Percentiles rank a stretch among this genome's conserved stretches.
These are phyloP conservation scores for Danio kyathit DNA, from an alignment of 2,797 vertebrate species.

Conservation along the genomic window DNA sequence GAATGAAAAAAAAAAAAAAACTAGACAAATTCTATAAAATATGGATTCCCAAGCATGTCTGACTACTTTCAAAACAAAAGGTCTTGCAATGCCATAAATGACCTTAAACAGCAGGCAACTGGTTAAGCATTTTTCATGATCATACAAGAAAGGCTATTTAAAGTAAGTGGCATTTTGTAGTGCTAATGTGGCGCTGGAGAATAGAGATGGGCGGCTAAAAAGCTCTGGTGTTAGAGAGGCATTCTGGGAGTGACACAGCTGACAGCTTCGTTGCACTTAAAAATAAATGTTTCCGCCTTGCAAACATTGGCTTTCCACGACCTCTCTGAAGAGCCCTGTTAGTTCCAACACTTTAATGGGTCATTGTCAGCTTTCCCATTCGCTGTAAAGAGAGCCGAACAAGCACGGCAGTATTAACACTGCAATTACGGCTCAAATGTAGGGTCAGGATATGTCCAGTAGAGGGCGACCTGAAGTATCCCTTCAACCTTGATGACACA, in stretches of 20 bases:
- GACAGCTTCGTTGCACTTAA: slow-evolving; percentile 31
- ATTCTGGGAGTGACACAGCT: slow-evolving; percentile 26
- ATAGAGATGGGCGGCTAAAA: slow-evolving; percentile 31
- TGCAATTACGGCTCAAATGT: slow-evolving; percentile 18
- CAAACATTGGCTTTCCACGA: slow-evolving; percentile 35
- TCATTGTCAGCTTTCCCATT: slow-evolving; percentile 39
- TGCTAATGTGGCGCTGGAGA: slow-evolving; percentile 28
- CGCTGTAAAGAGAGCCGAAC: background rate
- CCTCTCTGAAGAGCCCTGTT: slow-evolving; percentile 21
- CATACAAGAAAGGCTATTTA: slow-evolving; percentile 19
- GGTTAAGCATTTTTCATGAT: slow-evolving; percentile 9
- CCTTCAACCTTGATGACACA: slow-evolving; percentile 15
- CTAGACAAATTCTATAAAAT: background rate
- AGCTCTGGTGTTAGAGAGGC: slow-evolving; percentile 16
- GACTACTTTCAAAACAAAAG: slow-evolving; percentile 18
- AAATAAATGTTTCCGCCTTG: slow-evolving; percentile 24
- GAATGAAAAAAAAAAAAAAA: no score
- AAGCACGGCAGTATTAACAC: background rate
- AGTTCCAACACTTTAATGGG: slow-evolving; percentile 22
- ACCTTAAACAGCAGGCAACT: background rate
- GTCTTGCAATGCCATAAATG: background rate
- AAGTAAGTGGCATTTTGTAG: slow-evolving; percentile 35
- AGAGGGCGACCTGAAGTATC: slow-evolving; percentile 66
- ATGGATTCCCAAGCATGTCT: background rate
- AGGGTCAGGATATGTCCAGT: slow-evolving; percentile 64